phyloP scores from a whole-genome alignment of 2,797 vertebrate species.

The Rallus crepitans region DNA sequence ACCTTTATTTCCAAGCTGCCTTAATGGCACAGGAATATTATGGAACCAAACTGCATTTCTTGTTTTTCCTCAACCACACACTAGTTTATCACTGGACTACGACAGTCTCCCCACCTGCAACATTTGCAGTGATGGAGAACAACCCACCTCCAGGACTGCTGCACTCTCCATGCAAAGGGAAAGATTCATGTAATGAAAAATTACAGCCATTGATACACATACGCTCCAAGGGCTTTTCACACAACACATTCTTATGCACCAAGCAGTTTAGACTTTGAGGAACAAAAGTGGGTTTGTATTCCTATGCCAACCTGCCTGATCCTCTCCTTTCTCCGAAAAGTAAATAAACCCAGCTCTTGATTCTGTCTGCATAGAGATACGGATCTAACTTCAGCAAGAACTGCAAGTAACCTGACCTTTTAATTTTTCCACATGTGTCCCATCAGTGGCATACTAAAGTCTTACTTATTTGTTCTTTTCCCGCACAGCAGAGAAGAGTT shows the following conservation, averaged over 20 bases:
- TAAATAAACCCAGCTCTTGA: neutral
- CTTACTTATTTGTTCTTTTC: conserved; percentile 30
- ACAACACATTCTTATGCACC: neutral
- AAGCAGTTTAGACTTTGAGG: neutral
- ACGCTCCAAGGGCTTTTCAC: neutral
- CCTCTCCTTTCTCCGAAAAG: neutral
- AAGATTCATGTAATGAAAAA: neutral
- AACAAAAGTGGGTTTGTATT: conserved; percentile 18
- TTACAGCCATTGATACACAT: fast-evolving
- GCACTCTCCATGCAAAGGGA: neutral
- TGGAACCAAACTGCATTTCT: neutral
- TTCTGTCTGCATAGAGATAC: neutral
- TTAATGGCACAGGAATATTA: neutral
- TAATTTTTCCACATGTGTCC: conserved; percentile 23
- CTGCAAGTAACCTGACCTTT: neutral
- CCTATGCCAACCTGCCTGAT: neutral
- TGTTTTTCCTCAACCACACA: neutral
- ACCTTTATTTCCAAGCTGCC: neutral
- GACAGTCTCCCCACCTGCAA: neutral
- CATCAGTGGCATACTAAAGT: neutral
- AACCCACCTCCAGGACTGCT: neutral
- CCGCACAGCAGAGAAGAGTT: neutral
- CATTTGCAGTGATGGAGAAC: neutral
- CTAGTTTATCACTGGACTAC: neutral
- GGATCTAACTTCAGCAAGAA: neutral